Conservation (phyloP, 2,888 invertebrate genomes). For the Subacronicta megacephala region DNA sequence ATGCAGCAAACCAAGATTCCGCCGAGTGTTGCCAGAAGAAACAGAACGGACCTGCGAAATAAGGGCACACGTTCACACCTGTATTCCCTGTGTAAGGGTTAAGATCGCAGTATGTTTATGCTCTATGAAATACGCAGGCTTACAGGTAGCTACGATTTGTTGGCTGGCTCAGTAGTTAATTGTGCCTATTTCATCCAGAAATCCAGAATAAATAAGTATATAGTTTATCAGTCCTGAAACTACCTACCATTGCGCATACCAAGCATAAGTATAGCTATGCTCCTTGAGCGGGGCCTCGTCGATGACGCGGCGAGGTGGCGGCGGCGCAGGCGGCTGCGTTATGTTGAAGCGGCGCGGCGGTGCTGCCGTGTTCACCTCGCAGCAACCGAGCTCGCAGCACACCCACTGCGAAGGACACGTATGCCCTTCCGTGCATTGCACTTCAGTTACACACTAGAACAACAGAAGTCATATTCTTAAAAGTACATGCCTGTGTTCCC, state of each 20-base stretch:
- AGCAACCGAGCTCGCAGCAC: conserved; percentile 93
- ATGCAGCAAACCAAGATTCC: conserved; percentile 92
- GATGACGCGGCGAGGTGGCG: conserved; percentile 73
- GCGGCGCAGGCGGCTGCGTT: conserved; percentile 66
- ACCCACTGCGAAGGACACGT: conserved; percentile 93
- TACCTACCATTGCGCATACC: conserved; percentile 81
- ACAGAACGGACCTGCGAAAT: conserved; percentile 90
- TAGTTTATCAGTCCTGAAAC: too few species aligned
- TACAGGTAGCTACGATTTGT: too few species aligned
- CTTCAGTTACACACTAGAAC: conserved; percentile 82
- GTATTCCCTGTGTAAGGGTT: too few species aligned
- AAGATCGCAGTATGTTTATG: too few species aligned
- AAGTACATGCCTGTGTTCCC: too few species aligned
- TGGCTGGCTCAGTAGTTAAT: too few species aligned
- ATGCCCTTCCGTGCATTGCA: conserved; percentile 90
- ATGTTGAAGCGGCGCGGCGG: conserved; percentile 75
- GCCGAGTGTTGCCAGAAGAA: conserved; percentile 92
- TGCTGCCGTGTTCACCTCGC: conserved; percentile 79
- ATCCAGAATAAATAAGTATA: too few species aligned
- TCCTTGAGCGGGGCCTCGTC: conserved; percentile 67
- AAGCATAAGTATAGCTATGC: conserved; percentile 64
- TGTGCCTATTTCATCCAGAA: too few species aligned
- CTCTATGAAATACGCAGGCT: too few species aligned
- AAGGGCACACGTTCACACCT: too few species aligned
- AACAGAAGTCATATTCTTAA: neutral